phyloP scores from a whole-genome alignment of 2,113 vertebrate species.

The Lutjanus erythropterus region DNA sequence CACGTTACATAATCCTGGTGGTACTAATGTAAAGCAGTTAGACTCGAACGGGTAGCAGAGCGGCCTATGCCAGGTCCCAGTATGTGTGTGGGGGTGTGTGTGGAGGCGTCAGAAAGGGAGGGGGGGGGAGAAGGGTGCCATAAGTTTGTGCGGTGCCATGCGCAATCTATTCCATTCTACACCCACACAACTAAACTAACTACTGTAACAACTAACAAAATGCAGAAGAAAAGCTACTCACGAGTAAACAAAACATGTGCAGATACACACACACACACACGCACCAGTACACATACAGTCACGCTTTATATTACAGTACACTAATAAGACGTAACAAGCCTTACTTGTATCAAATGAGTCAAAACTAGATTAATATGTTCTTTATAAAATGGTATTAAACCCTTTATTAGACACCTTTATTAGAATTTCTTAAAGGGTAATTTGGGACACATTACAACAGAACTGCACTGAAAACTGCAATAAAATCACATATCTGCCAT shows the following conservation, averaged over 20 bases:
- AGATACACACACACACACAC: slow-evolving; percentile 16
- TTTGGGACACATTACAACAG: no score
- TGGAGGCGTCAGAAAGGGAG: slow-evolving; percentile 69
- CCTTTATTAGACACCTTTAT: no score
- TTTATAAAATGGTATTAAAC: no score
- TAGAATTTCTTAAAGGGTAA: no score
- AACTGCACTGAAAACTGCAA: no score
- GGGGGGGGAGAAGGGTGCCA: slow-evolving; percentile 45
- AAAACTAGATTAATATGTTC: no score
- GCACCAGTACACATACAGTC: no score
- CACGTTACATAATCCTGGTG: slow-evolving; percentile 58
- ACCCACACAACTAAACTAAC: slow-evolving; percentile 76
- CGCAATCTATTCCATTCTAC: slow-evolving; percentile 72
- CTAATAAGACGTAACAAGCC: no score
- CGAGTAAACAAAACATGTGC: slow-evolving; percentile 35
- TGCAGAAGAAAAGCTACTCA: slow-evolving; percentile 41
- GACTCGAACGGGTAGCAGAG: slow-evolving; percentile 46
- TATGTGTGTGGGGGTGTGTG: slow-evolving; percentile 68
- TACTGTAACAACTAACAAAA: slow-evolving; percentile 57
- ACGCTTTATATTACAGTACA: no score
- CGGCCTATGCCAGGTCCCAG: slow-evolving; percentile 68
- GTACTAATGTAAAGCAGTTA: slow-evolving; percentile 68
- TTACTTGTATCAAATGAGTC: no score
- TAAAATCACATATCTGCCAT: no score
- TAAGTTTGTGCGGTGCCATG: slow-evolving; percentile 80